A percentile compares a stretch with the other conserved stretches of the same genome.
phyloP scores from a whole-genome alignment of 2,888 invertebrate genomes.

The Epirrita christyi region DNA sequence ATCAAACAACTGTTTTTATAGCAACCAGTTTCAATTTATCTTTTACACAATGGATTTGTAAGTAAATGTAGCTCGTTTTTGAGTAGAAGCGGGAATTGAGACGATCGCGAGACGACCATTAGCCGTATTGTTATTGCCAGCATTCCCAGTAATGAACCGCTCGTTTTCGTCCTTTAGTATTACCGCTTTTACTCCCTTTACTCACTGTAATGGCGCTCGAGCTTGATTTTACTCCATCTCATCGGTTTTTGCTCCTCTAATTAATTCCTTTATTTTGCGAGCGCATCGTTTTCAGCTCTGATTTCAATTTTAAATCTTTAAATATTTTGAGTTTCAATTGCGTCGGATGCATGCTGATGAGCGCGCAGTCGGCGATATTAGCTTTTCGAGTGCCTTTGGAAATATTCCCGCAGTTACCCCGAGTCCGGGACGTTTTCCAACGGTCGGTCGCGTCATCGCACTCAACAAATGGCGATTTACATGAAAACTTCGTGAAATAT shows the following conservation, averaged over 20 bases:
- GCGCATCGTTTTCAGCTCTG: conserved; percentile 45
- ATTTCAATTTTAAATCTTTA: conserved; percentile 63
- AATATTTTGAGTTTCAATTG: conserved; percentile 63
- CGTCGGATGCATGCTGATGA: conserved; percentile 69
- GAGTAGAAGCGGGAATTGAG: conserved; percentile 69
- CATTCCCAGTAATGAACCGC: conserved; percentile 80
- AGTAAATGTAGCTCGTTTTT: conserved; percentile 60
- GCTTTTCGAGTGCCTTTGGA: conserved; percentile 61
- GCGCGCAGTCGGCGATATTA: conserved; percentile 68
- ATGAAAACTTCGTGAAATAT: conserved; percentile 79
- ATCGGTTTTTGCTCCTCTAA: conserved; percentile 65
- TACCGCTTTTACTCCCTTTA: conserved; percentile 71
- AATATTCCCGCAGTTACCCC: conserved; percentile 58
- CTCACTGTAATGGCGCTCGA: conserved; percentile 65
- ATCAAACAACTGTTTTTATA: conserved; percentile 45
- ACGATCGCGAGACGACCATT: conserved; percentile 75
- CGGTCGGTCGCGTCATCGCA: conserved; percentile 58
- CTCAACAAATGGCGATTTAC: conserved; percentile 66
- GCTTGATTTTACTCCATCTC: conserved; percentile 72
- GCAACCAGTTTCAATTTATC: conserved; percentile 33
- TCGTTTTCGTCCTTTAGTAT: conserved; percentile 81
- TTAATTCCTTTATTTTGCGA: conserved; percentile 65
- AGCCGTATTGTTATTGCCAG: conserved; percentile 82
- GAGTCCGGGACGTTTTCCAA: conserved; percentile 59
- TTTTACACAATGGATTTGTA: conserved; percentile 54